A percentile compares a stretch with the other conserved stretches of the same genome.
phyloP scores from a whole-genome alignment of 1,140 invertebrate genomes.

The Holcopasites calliopsidis region DNA sequence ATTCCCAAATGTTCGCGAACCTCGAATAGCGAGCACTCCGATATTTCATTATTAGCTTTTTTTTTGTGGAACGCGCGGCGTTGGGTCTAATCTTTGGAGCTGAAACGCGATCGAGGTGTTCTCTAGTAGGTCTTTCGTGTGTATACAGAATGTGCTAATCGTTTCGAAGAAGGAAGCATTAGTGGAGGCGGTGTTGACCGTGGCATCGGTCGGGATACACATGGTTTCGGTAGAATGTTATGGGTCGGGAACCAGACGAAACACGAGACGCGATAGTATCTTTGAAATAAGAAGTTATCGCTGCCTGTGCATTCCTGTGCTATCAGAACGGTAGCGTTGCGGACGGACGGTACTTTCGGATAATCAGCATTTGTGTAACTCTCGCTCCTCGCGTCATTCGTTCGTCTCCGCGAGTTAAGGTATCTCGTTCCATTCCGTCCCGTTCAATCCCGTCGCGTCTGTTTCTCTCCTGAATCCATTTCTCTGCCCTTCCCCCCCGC shows the following conservation, averaged over 20 bases:
- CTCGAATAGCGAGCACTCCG: too few species aligned
- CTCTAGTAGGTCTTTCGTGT: too few species aligned
- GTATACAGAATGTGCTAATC: too few species aligned
- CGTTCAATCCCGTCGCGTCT: conserved; percentile 23
- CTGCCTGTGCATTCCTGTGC: conserved; percentile 1
- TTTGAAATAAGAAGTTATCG: neutral
- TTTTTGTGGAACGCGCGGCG: too few species aligned
- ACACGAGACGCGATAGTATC: neutral
- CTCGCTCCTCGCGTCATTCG: conserved; percentile 32
- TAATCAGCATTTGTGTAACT: conserved; percentile 44
- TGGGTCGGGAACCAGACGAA: neutral
- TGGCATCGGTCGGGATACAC: too few species aligned
- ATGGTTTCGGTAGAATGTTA: neutral
- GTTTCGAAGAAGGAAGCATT: neutral
- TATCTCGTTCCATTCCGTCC: conserved; percentile 25
- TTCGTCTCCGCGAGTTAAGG: conserved; percentile 2
- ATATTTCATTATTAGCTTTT: too few species aligned
- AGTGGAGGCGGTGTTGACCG: too few species aligned
- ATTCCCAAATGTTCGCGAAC: too few species aligned
- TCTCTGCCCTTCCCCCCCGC: conserved; percentile 1
- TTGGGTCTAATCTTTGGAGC: too few species aligned
- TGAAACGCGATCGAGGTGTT: too few species aligned
- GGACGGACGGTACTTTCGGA: conserved; percentile 34
- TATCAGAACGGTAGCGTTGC: conserved; percentile 29
- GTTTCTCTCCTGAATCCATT: conserved; percentile 37